These are phyloP conservation scores for Marisa cornuarietis DNA, from an alignment of 1,140 invertebrate genomes.

Conservation along the genomic window DNA sequence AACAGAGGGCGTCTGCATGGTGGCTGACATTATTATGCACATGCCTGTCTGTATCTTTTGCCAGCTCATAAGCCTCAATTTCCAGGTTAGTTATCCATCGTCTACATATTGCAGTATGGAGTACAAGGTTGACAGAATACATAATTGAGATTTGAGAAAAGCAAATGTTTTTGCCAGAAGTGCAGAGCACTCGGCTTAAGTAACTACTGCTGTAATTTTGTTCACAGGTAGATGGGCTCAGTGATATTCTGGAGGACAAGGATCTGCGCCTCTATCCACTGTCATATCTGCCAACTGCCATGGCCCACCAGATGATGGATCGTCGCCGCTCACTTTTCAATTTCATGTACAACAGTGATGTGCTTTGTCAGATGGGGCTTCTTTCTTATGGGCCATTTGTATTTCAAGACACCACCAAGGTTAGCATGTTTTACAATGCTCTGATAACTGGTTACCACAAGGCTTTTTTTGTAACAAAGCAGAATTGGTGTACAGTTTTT, in stretches of 20 bases:
- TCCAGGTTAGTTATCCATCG: conserved; percentile 63
- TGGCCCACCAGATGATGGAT: background rate
- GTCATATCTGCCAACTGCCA: background rate
- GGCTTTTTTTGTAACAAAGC: too few relatives aligned
- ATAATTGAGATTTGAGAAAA: too few relatives aligned
- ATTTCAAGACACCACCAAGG: background rate
- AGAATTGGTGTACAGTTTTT: too few relatives aligned
- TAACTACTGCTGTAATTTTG: too few relatives aligned
- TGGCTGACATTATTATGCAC: conserved; percentile 77
- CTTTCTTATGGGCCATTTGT: background rate
- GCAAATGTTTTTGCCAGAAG: too few relatives aligned
- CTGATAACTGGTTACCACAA: too few relatives aligned
- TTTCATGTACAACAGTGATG: background rate
- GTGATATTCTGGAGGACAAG: background rate
- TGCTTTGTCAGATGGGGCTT: background rate
- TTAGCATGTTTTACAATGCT: background rate
- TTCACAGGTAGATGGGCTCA: background rate
- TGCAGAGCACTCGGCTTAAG: too few relatives aligned
- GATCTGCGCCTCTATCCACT: background rate
- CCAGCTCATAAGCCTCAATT: conserved; percentile 74
- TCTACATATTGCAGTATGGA: too few relatives aligned
- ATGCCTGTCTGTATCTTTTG: conserved; percentile 79
- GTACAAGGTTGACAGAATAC: too few relatives aligned
- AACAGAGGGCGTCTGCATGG: conserved; percentile 77
- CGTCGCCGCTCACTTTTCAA: background rate